Conservation (phyloP, 2,797 vertebrate genomes). For the Antrozous pallidus region DNA sequence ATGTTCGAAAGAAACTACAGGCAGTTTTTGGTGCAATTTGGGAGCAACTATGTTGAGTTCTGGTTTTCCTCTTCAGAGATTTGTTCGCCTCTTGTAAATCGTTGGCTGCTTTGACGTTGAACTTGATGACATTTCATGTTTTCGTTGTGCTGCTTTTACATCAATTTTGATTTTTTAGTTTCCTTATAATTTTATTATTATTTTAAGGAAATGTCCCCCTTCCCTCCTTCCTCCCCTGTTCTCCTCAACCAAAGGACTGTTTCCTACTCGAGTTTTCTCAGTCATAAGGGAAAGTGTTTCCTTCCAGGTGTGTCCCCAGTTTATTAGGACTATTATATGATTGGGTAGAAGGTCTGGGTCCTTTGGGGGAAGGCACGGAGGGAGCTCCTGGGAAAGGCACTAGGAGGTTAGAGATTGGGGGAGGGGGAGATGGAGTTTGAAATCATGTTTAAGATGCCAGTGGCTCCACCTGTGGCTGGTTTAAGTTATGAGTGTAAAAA, state of each 20-base stretch:
- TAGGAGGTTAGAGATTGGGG: slow-evolving; percentile 29
- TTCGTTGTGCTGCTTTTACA: slow-evolving; percentile 78
- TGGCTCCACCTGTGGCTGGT: slow-evolving; percentile 61
- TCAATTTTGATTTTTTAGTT: slow-evolving; percentile 76
- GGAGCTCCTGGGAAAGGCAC: slow-evolving; percentile 13
- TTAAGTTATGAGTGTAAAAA: slow-evolving; percentile 56
- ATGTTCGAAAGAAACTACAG: slow-evolving; percentile 70
- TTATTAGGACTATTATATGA: slow-evolving; percentile 40
- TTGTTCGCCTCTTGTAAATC: slow-evolving; percentile 73
- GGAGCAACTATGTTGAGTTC: slow-evolving; percentile 69
- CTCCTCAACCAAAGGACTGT: slow-evolving; percentile 71
- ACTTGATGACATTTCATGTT: slow-evolving; percentile 80
- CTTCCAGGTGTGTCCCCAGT: slow-evolving; percentile 67
- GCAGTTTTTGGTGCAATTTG: slow-evolving; percentile 75
- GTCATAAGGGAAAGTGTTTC: slow-evolving; percentile 65
- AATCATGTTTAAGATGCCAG: slow-evolving; percentile 52
- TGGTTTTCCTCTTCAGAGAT: slow-evolving; percentile 68
- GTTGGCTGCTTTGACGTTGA: slow-evolving; percentile 79
- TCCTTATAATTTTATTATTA: slow-evolving; percentile 75
- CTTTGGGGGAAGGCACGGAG: neutral
- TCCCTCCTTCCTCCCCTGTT: slow-evolving; percentile 46
- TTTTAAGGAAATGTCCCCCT: slow-evolving; percentile 65
- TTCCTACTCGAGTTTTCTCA: slow-evolving; percentile 66
- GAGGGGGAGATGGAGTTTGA: neutral
- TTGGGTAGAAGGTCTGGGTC: slow-evolving; percentile 25